A percentile compares a stretch with the other conserved stretches of the same genome.
Evolutionary conservation across 64 coral and sea anemone species (phyloP).

Genomic region (Exaiptasia diaphana): DNA sequence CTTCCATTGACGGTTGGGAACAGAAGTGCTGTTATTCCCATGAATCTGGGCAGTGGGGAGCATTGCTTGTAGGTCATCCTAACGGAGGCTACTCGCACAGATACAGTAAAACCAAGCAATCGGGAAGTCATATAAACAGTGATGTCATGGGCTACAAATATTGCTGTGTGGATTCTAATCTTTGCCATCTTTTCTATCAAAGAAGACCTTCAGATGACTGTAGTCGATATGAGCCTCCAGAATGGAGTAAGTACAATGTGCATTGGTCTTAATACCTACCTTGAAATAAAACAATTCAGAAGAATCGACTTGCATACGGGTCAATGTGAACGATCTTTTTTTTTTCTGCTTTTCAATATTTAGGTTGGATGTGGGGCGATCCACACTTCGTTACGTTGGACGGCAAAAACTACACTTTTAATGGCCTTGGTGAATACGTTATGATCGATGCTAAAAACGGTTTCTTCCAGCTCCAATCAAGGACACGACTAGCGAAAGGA

Average conservation of each 20-base stretch:
- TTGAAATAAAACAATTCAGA: too few species aligned
- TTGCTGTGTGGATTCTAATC: constrained; percentile 10
- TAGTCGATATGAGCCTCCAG: not conserved
- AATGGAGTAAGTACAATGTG: constrained; percentile 49
- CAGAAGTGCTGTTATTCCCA: constrained; percentile 36
- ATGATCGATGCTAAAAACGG: constrained; percentile 19
- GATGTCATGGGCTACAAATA: not conserved
- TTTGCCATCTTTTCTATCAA: constrained; percentile 33
- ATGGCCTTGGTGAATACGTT: constrained; percentile 36
- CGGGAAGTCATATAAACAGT: not conserved
- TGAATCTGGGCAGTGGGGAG: not conserved
- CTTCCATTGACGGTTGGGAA: constrained; percentile 19
- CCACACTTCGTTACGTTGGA: constrained; percentile 50
- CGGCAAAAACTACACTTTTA: constrained; percentile 46
- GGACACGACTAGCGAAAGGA: constrained; percentile 39
- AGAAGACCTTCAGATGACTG: constrained; percentile 29
- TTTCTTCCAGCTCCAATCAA: constrained; percentile 32
- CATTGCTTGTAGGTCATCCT: constrained; percentile 26
- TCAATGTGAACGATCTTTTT: too few species aligned
- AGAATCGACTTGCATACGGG: too few species aligned
- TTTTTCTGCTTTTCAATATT: not conserved
- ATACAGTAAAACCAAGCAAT: not conserved
- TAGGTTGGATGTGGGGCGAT: constrained; percentile 52
- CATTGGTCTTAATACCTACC: too few species aligned
- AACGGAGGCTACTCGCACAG: not conserved